Evolutionary conservation across 2,797 vertebrate genomes (phyloP), one percentile per base, ranked within the genome.

Genomic region (Aphelocoma californica): DNA sequence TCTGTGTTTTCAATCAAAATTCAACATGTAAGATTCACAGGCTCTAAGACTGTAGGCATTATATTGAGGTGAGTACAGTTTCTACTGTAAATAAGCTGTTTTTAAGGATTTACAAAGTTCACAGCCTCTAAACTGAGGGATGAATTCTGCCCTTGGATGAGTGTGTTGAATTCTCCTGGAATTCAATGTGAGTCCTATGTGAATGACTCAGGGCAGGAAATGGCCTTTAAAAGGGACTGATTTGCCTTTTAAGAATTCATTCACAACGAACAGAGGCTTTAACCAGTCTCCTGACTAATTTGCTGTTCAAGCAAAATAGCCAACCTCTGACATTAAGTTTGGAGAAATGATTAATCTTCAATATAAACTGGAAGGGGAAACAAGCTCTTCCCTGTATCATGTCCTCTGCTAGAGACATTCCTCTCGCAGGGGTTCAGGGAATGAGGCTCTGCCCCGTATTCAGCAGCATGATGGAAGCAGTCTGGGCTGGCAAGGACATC

Each of bases 181-280:
- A 85, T 93, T 87, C 73, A 85, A 6, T 67, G 45, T 45, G 31
- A 88, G 71, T 45, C 42, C 58, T 48, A 57, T 8, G 7, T 48
- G 48, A 79, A 88, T 83, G 60, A 90, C 61, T 84, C 29, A 72
- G 50, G 73, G 81, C 74, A 91, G 87, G 75, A 95, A 94, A 88
- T 31, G 50, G 66, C 67, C 74, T 92, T 94, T 87, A 91, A 87
- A 93, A 85, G 23, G 36, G 10, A 38, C 50, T 84, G 67, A 5
- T 83, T 84, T 86, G 58, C 73, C 34, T 94, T 90, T 82, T 87
- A 95, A 94, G 42, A 67, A 62, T 70, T 84, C 29, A 66, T 90
- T 84, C 36, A 75, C 66, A 71, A 48, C 50, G 88, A 95, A 95
- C 18, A 77, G 70, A 61, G 48, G 44, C 53, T 93, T 92, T 86